Evolutionary conservation across 2,113 vertebrate genomes (phyloP), one percentile per base, ranked within the genome.

Genomic region (Saccopteryx bilineata): DNA sequence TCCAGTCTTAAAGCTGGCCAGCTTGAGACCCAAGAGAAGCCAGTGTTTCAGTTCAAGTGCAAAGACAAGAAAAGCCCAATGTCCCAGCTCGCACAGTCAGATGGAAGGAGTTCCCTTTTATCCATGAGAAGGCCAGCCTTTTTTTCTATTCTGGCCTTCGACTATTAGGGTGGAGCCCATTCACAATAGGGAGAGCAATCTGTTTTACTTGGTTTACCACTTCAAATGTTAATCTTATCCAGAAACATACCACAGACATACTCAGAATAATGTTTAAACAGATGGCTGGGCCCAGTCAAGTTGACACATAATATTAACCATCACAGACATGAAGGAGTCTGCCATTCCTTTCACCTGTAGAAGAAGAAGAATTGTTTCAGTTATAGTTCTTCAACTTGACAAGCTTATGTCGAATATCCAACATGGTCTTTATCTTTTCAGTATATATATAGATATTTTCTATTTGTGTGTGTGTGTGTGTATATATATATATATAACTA

Each of bases 391-490:
- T 94, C 33, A 78, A 17, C 4, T 65, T 58, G 28, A 66, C 28
- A 72, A 78, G 50, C 10, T 75, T n/a, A 72, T 23, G 9, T 48
- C 17, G 82, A 83, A 46, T 26, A 61, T 66, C 31, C n/a, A 90
- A 28, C 54, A n/a, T 66, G 14, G 46, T 61, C 9, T 61, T 88
- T 96, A 26, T 72, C 58, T 82, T 92, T 68, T 87, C 60, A 78
- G 72, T 28, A 50, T 26, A 50, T 71, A 9, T 65, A n/a, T 26
- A n/a, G 24, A 50, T 85, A 72, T 31, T 39, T 39, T 39, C 3
- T 39, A 39, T 39, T 39, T 39, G 39, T 39, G 39, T 39, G 39
- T 39, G 39, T 39, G 39, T 39, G 39, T 39, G 39, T 39, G 39
- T 39, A 72, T 31, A 5, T 19, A 39, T 23, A 82, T 26, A 54